Base-by-base conservation (phyloP, 2,888 invertebrate genomes). In the Sylvicola cinctus region DNA sequence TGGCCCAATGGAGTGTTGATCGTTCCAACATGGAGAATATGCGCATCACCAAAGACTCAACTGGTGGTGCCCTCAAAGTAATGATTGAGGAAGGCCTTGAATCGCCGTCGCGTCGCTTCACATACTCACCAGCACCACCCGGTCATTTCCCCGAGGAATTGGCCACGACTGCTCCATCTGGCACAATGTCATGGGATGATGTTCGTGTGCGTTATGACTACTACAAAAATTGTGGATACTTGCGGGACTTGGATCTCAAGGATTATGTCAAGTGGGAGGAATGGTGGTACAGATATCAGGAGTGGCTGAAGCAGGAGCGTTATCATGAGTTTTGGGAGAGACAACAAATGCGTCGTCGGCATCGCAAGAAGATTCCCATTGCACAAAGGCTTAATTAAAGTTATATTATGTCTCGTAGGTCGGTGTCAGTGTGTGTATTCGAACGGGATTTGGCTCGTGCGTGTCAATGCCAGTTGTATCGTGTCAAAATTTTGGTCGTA, bases 251-350 rank as follows among this genome's bases (percentile, higher is more conserved):
- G 46, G 55, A 56, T 46, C 45, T 55, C 14, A 70, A 83, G 45
- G 85, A 87, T 55, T 87, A 85, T 52, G 70, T 85, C 39, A 85
- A 85, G 54, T 87, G 87, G 85, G 87, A 87, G 57, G 84, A 85
- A 52, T 87, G 87, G 87, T 87, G 85, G 84, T 85, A 85, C 61
- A 54, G 55, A 43, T 87, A 87, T 53, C 83, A 85, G 53, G 85
- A 85, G 54, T 87, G 85, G 85, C 55, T 85, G 46, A 83, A 84
- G 45, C 58, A 58, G 44, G 58, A 58, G 48, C 55, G 58, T 37
- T 58, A 58, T 43, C 58, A 57, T 46, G 58, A 58, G 45, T 57
- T 53, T 44, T 58, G 56, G 56, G 55, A 57, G 43, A 49, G 58
- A 25, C 57, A 58, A 39, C 56, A 56, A 45, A 41, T 55, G 49